These are phyloP conservation scores for Lithosia quadra DNA, from an alignment of 2,888 invertebrate genomes.

Conservation along the genomic window DNA sequence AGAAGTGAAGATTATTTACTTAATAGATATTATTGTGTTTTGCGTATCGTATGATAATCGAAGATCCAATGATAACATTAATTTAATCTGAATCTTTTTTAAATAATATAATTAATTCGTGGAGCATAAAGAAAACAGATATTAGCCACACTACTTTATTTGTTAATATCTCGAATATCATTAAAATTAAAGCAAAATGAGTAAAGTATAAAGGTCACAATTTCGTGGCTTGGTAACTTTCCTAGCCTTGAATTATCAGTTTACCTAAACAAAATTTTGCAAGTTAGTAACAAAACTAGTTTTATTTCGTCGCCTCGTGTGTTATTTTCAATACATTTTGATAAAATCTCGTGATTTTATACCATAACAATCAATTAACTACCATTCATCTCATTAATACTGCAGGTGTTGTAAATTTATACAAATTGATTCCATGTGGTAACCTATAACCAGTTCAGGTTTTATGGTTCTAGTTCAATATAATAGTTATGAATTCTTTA, in stretches of 20 bases:
- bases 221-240: conserved; percentile 56
- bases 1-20: background rate
- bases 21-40: background rate
- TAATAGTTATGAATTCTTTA: background rate
- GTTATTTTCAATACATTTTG: conserved; percentile 47
- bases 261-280: conserved; percentile 52
- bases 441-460: conserved; percentile 40
- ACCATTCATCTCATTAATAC: conserved; percentile 56
- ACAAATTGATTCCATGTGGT: conserved; percentile 60
- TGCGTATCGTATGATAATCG: background rate
- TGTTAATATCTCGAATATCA: background rate
- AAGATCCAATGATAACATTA: background rate
- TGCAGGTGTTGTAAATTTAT: conserved; percentile 75
- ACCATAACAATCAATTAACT: conserved; percentile 59
- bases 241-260: conserved; percentile 63
- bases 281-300: conserved; percentile 57
- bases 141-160: background rate
- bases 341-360: conserved; percentile 38
- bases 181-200: conserved; percentile 16
- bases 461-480: conserved; percentile 31
- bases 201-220: conserved; percentile 43
- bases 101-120: background rate
- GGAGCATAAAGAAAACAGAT: background rate
- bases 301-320: conserved; percentile 39
- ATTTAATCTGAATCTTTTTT: background rate